phyloP scores from a whole-genome alignment of 2,797 vertebrate species.

The Octomys mimax region DNA sequence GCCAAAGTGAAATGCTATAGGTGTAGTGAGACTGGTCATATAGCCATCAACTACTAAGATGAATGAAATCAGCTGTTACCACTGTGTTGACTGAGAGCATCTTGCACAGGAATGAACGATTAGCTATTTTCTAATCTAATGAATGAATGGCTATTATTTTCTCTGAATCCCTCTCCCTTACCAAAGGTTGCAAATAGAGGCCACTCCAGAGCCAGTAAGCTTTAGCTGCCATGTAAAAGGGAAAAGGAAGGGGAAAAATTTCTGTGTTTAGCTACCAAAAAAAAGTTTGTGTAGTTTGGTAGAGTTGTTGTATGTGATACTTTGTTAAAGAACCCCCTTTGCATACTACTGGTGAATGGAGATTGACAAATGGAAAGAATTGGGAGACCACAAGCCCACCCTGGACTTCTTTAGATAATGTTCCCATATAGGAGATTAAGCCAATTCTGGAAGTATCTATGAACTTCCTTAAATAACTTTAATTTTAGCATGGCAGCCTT shows the following conservation, averaged over 20 bases:
- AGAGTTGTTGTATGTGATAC: constrained; percentile 99
- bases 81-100: constrained; percentile 98
- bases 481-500: constrained; percentile 94
- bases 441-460: constrained; percentile 93
- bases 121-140: too few species aligned
- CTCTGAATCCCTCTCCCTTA: constrained; percentile 99
- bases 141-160: constrained; percentile 99
- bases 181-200: constrained; percentile 99
- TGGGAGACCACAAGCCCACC: constrained; percentile 93
- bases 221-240: constrained; percentile 97
- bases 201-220: constrained; percentile 99
- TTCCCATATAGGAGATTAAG: constrained; percentile 93
- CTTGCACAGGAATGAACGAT: constrained; percentile 99
- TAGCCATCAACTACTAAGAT: constrained; percentile 99
- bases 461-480: constrained; percentile 94
- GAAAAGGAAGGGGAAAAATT: constrained; percentile 96
- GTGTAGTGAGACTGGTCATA: constrained; percentile 98
- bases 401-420: constrained; percentile 92
- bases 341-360: constrained; percentile 96
- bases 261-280: constrained; percentile 99
- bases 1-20: constrained; percentile 83
- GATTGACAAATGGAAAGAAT: constrained; percentile 95
- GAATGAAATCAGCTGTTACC: constrained; percentile 99
- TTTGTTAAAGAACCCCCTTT: constrained; percentile 99
- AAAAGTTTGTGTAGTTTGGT: constrained; percentile 99